Percentiles rank a stretch among this genome's conserved stretches.
These are phyloP conservation scores for Oncorhynchus nerka DNA, from an alignment of 2,113 vertebrate genomes.

Conservation along the genomic window DNA sequence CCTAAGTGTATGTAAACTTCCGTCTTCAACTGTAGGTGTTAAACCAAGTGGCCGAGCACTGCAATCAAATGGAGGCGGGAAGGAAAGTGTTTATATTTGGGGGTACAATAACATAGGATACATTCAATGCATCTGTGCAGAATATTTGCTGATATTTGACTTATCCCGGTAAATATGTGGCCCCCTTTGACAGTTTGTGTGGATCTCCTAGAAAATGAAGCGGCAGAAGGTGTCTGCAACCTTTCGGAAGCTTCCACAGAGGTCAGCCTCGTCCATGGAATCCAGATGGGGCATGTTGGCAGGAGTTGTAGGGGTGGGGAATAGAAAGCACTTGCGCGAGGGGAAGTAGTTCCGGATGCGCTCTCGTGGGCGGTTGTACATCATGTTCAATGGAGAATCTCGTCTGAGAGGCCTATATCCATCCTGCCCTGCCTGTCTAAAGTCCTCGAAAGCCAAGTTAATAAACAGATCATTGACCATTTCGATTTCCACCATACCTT, in stretches of 20 bases:
- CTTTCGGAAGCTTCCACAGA: constrained; percentile 33
- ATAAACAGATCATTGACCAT: too few relatives aligned
- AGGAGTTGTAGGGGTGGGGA: constrained; percentile 31
- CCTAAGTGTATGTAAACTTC: too few relatives aligned
- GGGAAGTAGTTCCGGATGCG: constrained; percentile 53
- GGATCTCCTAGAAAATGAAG: too few relatives aligned
- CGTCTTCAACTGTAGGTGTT: constrained; percentile 11
- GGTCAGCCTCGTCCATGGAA: constrained; percentile 22
- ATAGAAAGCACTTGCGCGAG: constrained; percentile 44
- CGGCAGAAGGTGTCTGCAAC: constrained; percentile 34
- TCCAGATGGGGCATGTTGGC: constrained; percentile 47
- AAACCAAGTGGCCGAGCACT: constrained; percentile 47
- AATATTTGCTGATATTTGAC: constrained; percentile 3
- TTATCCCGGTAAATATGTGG: constrained; percentile 42
- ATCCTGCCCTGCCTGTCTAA: too few relatives aligned
- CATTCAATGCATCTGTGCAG: neutral
- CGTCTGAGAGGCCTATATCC: too few relatives aligned
- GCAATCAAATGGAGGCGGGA: neutral
- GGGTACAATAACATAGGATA: neutral
- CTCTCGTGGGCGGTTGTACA: constrained; percentile 47
- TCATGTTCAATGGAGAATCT: too few relatives aligned
- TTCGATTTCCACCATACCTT: too few relatives aligned
- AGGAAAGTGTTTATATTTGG: neutral
- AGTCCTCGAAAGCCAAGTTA: too few relatives aligned
- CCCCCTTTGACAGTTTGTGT: constrained; percentile 36